Evolutionary conservation across 2,113 vertebrate species (phyloP).

Genomic region (cat (Felis catus)): DNA sequence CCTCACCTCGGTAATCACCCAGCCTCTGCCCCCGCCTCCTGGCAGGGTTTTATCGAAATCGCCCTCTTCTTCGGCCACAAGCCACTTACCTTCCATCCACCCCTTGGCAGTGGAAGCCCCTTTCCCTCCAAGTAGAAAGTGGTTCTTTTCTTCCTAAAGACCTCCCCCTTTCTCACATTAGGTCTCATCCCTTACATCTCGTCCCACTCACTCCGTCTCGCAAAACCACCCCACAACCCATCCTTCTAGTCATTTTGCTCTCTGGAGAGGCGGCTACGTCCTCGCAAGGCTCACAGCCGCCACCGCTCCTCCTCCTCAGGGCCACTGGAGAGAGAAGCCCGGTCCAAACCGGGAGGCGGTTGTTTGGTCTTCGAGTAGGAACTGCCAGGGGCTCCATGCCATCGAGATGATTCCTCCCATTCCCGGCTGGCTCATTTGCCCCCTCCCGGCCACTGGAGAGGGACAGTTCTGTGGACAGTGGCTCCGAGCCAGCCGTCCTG

Average conservation of each 20-base stretch:
- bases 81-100: background rate
- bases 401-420: no score
- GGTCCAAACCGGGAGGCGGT: accelerated
- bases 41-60: background rate
- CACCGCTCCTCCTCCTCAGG: background rate
- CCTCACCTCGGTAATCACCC: no score
- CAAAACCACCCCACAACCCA: background rate
- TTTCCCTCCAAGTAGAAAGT: no score
- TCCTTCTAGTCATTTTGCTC: background rate
- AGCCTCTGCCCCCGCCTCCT: no score
- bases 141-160: background rate
- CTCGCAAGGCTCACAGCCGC: background rate
- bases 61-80: accelerated
- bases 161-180: background rate
- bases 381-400: no score
- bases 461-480: background rate
- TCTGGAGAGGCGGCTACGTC: background rate
- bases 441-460: background rate
- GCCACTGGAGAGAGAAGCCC: background rate
- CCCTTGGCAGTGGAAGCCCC: background rate
- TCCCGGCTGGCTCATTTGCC: background rate
- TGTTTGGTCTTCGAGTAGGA: background rate
- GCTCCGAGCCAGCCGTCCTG: background rate
- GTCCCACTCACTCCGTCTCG: background rate
- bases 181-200: background rate